A percentile compares a stretch with the other conserved stretches of the same genome.
Evolutionary conservation across 2,113 vertebrate species (phyloP).

Genomic region (Kobus ellipsiprymnus): DNA sequence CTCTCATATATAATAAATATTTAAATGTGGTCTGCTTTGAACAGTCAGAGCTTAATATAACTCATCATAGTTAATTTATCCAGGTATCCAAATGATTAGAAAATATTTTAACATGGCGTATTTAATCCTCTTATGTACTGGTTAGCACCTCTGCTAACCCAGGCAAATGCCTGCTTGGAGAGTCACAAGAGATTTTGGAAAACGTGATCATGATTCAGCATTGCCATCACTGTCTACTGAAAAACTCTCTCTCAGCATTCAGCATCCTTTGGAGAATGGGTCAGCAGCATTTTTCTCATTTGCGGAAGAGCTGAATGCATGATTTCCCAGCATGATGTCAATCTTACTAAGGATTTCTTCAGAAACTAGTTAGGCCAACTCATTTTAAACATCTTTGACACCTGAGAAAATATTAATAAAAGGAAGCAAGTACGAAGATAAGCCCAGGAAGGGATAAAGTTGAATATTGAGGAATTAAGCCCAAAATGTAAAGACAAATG

Average conservation of each 20-base stretch:
- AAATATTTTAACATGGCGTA: neutral
- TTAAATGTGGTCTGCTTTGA: neutral
- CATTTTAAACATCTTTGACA: slow-evolving; percentile 48
- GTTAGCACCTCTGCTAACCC: neutral
- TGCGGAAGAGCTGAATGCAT: neutral
- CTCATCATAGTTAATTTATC: neutral
- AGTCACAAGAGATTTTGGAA: neutral
- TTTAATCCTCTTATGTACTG: neutral
- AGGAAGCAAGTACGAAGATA: neutral
- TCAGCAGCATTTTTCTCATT: slow-evolving; percentile 39
- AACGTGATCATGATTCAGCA: neutral
- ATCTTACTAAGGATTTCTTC: slow-evolving; percentile 20
- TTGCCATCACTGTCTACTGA: neutral
- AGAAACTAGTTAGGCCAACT: slow-evolving; percentile 23
- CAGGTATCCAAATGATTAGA: neutral
- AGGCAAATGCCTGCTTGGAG: neutral
- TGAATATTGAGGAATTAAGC: neutral
- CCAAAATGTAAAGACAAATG: neutral
- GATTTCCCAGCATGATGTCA: neutral
- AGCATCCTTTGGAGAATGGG: slow-evolving; percentile 19
- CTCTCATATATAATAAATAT: neutral
- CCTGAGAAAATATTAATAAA: neutral
- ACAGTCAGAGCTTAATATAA: neutral
- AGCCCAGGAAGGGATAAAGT: neutral
- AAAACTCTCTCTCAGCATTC: slow-evolving; percentile 7